These are phyloP conservation scores for Girardinichthys multiradiatus DNA, from an alignment of 2,113 vertebrate genomes.

Conservation along the genomic window DNA sequence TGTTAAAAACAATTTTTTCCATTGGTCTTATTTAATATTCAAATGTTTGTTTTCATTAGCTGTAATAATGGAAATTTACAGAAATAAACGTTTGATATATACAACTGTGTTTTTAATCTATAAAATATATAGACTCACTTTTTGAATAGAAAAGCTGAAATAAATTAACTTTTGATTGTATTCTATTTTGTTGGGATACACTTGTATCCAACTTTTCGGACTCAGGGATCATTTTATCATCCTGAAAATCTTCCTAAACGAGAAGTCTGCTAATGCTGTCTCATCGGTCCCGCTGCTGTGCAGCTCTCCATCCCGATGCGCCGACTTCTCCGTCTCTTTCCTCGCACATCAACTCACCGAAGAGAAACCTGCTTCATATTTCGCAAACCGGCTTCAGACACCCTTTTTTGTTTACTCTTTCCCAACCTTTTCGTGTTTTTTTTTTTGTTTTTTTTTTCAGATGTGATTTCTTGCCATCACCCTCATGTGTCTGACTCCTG, in stretches of 20 bases:
- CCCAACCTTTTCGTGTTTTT: neutral
- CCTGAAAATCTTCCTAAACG: constrained; percentile 22
- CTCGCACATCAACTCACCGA: constrained; percentile 1
- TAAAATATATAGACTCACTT: neutral
- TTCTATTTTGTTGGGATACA: neutral
- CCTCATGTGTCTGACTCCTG: constrained; percentile 36
- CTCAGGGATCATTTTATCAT: neutral
- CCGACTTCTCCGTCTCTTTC: constrained; percentile 5
- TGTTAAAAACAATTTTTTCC: no score
- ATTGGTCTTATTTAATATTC: no score
- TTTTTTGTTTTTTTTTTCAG: neutral
- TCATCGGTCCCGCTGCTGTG: constrained; percentile 14
- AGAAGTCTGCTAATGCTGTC: neutral
- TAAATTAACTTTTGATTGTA: neutral
- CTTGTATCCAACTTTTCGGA: neutral
- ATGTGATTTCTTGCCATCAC: constrained; percentile 26
- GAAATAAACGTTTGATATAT: neutral
- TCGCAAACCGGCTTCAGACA: constrained; percentile 7
- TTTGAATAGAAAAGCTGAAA: no score
- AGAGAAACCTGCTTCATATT: neutral
- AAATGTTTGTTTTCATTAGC: neutral
- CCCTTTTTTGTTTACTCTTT: neutral
- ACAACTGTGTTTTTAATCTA: neutral
- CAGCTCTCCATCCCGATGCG: constrained; percentile 1
- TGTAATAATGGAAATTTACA: neutral